These are phyloP conservation scores for Alouatta palliata DNA, from an alignment of 2,113 vertebrate genomes.

Conservation along the genomic window DNA sequence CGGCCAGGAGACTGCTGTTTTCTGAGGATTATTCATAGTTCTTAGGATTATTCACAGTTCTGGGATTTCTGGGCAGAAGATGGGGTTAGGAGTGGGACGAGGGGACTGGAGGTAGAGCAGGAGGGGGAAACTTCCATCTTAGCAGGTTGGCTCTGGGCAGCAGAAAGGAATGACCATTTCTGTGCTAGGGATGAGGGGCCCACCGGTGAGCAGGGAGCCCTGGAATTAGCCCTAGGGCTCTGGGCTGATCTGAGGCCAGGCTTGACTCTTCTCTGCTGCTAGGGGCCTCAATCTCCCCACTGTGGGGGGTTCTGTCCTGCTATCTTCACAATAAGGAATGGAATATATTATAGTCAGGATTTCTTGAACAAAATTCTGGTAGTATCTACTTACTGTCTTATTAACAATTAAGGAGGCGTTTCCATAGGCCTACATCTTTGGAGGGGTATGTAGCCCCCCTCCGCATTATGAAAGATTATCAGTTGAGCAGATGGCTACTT, in stretches of 20 bases:
- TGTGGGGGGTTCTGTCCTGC: neutral
- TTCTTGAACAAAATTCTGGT: neutral
- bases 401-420: neutral
- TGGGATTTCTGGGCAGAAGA: neutral
- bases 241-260: neutral
- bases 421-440: neutral
- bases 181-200: neutral
- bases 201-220: neutral
- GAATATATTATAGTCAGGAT: neutral
- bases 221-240: neutral
- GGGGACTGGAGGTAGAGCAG: neutral
- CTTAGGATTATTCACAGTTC: slow-evolving; percentile 47
- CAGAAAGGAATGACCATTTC: neutral
- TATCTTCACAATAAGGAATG: neutral
- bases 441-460: neutral
- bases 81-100: neutral
- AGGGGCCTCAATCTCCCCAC: neutral
- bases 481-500: neutral
- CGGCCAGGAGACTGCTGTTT: neutral
- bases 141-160: neutral
- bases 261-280: neutral
- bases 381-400: neutral
- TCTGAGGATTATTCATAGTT: slow-evolving; percentile 28
- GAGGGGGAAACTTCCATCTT: neutral
- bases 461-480: neutral